Evolutionary conservation across 2,888 invertebrate genomes (phyloP).

Genomic region (Aethes cnicana): DNA sequence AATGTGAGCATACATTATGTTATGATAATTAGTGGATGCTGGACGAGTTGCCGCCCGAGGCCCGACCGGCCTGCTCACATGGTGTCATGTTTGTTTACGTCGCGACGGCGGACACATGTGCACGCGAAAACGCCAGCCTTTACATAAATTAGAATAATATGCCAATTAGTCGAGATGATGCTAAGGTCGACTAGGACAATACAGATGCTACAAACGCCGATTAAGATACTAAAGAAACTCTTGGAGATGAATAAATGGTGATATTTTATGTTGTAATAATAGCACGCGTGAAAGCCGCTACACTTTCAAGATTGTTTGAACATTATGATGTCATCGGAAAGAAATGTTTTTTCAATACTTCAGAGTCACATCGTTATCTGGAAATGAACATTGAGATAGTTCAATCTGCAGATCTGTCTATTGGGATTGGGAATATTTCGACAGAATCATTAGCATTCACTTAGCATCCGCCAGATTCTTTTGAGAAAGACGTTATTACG

Average conservation of each 20-base stretch:
- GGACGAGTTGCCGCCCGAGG: constrained; percentile 14
- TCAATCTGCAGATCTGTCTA: not conserved
- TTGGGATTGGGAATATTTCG: not conserved
- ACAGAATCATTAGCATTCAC: constrained; percentile 13
- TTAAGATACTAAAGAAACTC: too few species aligned
- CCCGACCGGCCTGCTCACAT: not conserved
- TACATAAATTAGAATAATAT: not conserved
- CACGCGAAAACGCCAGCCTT: not conserved
- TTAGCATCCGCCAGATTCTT: not conserved
- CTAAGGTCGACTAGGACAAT: not conserved
- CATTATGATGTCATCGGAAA: constrained; percentile 26
- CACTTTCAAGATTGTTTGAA: not conserved
- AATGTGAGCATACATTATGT: constrained; percentile 19
- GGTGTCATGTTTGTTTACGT: constrained; percentile 24
- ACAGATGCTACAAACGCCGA: not conserved
- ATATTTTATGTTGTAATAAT: constrained; percentile 1
- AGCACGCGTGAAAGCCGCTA: not conserved
- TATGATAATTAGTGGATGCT: constrained; percentile 20
- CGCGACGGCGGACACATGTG: constrained; percentile 2
- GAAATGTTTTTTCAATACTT: constrained; percentile 18
- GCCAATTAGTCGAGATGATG: not conserved
- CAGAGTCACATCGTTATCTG: constrained; percentile 5
- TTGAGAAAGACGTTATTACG: not conserved
- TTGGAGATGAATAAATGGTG: constrained; percentile 2
- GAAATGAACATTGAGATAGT: not conserved